These are phyloP conservation scores for Stichopus chloronotus DNA, from an alignment of 35 echinoderm and acorn worm species.

Conservation along the genomic window DNA sequence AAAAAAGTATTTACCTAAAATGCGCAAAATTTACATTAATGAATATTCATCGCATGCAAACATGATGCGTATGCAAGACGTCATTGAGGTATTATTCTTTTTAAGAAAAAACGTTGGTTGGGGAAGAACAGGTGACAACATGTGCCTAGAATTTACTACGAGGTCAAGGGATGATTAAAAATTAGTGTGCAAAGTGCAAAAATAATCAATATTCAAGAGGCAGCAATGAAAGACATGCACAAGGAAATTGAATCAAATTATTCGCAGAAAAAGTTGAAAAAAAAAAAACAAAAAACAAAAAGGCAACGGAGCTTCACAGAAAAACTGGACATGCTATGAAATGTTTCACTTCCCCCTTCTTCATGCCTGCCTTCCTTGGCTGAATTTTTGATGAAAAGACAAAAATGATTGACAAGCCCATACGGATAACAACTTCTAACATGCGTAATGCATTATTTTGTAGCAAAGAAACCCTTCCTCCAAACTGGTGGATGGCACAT, in stretches of 20 bases:
- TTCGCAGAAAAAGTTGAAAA: not conserved
- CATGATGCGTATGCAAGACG: constrained; percentile 25
- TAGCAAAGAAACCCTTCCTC: too few relatives aligned
- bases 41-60: constrained; percentile 50
- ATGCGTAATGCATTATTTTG: not conserved
- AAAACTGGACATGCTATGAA: not conserved
- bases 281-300: not conserved
- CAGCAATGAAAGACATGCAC: constrained; percentile 65
- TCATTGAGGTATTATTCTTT: constrained; percentile 37
- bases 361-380: not conserved
- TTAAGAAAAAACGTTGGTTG: not conserved
- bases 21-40: constrained; percentile 57
- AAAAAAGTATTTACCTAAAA: not conserved
- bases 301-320: not conserved
- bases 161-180: not conserved
- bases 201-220: constrained; percentile 41
- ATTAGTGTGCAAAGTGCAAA: constrained; percentile 32
- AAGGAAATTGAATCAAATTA: constrained; percentile 26
- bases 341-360: not conserved
- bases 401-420: not conserved
- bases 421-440: not conserved
- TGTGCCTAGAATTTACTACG: not conserved
- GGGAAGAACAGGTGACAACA: not conserved
- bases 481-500: too few relatives aligned
- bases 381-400: not conserved